phyloP scores from a whole-genome alignment of 2,113 vertebrate genomes.

The Phrynosoma platyrhinos region DNA sequence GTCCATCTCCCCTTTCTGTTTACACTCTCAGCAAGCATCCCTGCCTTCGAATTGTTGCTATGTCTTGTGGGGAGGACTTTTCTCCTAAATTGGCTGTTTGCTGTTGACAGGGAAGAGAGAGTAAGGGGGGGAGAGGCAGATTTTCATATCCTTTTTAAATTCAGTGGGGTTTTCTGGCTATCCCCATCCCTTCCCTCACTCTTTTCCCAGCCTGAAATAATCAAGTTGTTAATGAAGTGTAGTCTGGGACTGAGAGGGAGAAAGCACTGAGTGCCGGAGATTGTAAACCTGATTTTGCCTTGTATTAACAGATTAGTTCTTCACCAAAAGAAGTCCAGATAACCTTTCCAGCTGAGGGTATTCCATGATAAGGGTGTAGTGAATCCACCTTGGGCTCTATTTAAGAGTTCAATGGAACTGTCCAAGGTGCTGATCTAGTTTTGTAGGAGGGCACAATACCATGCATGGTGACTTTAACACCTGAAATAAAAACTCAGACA shows the following conservation, averaged over 20 bases:
- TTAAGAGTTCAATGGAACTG: no score
- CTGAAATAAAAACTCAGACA: no score
- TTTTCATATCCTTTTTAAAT: conserved; percentile 33
- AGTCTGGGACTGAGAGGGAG: not conserved
- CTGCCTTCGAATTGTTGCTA: not conserved
- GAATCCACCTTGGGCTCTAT: no score
- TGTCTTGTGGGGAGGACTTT: conserved; percentile 9
- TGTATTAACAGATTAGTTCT: not conserved
- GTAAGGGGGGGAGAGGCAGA: no score
- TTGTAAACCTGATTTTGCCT: not conserved
- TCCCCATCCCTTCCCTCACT: not conserved
- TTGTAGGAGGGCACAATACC: not conserved
- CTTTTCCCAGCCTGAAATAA: not conserved
- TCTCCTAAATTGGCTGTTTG: conserved; percentile 39
- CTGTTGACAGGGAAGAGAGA: conserved; percentile 7
- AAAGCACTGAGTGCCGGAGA: not conserved
- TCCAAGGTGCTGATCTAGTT: no score
- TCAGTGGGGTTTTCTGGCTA: conserved; percentile 14
- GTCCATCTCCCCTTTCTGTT: not conserved
- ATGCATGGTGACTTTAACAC: not conserved
- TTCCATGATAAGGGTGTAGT: no score
- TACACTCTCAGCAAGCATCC: not conserved
- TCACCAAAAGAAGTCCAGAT: not conserved
- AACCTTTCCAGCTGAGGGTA: not conserved
- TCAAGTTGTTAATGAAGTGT: not conserved